Conservation (phyloP, 2,113 vertebrate species). For the Anseranas semipalmata region DNA sequence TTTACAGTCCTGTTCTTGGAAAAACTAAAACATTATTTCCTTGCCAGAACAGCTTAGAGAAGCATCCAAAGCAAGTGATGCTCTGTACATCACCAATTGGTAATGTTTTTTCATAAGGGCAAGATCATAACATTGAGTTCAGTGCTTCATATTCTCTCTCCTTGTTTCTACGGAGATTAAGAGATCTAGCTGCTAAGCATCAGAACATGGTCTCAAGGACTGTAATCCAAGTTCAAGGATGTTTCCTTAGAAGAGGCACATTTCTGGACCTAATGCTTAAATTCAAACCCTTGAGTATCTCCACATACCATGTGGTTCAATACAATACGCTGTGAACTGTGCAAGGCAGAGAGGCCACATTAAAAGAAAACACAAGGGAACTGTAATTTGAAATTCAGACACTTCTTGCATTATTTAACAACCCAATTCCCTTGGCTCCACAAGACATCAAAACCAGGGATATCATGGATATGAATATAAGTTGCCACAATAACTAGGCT, state of each 20-base stretch:
- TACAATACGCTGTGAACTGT: not conserved
- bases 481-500: not conserved
- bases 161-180: not conserved
- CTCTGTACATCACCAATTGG: not conserved
- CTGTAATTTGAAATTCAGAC: conserved; percentile 23
- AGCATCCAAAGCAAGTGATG: not conserved
- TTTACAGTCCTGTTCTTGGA: not conserved
- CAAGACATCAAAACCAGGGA: not conserved
- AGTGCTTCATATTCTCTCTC: not conserved
- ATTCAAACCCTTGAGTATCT: conserved; percentile 8
- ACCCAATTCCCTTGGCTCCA: not conserved
- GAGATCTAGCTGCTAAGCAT: not conserved
- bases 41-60: not conserved
- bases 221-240: not conserved
- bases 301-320: not conserved
- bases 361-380: conserved; percentile 18
- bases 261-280: not conserved
- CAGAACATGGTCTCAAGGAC: not conserved
- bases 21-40: not conserved
- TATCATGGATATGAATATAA: not conserved
- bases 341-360: not conserved
- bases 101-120: not conserved
- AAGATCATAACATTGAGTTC: not conserved
- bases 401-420: conserved; percentile 16
- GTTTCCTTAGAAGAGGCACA: not conserved